These are phyloP conservation scores for Caenorhabditis drosophilae DNA, from an alignment of 2,888 invertebrate genomes.

Conservation along the genomic window DNA sequence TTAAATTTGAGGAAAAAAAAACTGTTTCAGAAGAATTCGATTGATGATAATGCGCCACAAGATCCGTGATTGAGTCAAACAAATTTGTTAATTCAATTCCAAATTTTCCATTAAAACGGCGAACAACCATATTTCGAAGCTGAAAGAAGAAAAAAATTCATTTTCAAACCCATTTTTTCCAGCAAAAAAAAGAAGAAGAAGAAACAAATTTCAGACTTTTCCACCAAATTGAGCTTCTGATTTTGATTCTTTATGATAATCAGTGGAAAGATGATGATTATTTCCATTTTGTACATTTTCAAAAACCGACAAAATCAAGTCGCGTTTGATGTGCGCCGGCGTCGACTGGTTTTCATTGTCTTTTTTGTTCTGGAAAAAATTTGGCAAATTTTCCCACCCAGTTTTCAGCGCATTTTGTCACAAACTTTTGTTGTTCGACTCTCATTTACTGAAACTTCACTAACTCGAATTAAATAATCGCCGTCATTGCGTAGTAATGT, in stretches of 20 bases:
- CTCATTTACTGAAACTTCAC: constrained; percentile 12
- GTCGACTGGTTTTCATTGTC: constrained; percentile 15
- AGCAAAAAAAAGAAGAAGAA: constrained; percentile 2
- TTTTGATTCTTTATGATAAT: too few species aligned
- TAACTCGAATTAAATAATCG: constrained; percentile 27
- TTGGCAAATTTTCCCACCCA: too few species aligned
- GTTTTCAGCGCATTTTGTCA: constrained; percentile 4
- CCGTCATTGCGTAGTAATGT: constrained; percentile 12
- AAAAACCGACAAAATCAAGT: background rate
- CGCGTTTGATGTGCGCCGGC: constrained; percentile 1
- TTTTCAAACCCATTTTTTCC: too few species aligned
- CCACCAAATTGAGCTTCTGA: background rate
- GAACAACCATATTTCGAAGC: constrained; percentile 6
- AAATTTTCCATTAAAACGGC: constrained; percentile 5
- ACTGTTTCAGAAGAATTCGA: constrained; percentile 3
- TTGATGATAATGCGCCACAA: constrained; percentile 2
- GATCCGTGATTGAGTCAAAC: background rate
- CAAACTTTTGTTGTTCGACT: constrained; percentile 9
- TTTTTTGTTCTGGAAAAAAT: constrained; percentile 6
- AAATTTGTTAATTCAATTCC: background rate
- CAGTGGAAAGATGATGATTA: too few species aligned
- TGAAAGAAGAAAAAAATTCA: background rate
- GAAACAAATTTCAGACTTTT: background rate
- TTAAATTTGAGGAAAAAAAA: constrained; percentile 5
- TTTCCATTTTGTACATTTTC: background rate